Percentiles rank a stretch among this genome's conserved stretches.
Conservation (phyloP, 2,888 invertebrate species). For the Conus canariensis region DNA sequence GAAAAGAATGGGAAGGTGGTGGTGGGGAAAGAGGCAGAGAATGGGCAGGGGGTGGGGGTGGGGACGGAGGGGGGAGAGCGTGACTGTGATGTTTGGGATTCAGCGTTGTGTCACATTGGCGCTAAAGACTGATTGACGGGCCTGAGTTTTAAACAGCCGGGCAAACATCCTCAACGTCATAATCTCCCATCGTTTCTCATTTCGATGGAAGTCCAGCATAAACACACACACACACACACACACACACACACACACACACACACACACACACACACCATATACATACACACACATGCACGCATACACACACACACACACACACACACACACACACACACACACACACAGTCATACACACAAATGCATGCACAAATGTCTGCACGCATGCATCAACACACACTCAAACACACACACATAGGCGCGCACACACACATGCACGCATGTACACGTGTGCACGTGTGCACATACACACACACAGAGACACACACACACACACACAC, state of each 20-base stretch:
- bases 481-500: conserved; percentile 2
- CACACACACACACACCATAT: not conserved
- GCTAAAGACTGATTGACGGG: too few relatives aligned
- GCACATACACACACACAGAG: not conserved
- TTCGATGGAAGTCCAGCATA: too few relatives aligned
- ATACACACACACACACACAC: not conserved
- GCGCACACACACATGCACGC: not conserved
- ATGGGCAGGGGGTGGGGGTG: too few relatives aligned
- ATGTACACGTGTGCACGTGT: not conserved
- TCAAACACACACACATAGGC: not conserved
- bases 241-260: not conserved
- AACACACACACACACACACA: not conserved
- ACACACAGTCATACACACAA: not conserved
- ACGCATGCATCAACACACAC: not conserved
- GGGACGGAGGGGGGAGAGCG: too few relatives aligned
- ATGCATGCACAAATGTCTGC: not conserved
- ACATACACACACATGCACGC: too few relatives aligned
- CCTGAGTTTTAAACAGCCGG: too few relatives aligned
- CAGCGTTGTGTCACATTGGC: too few relatives aligned
- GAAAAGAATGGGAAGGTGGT: too few relatives aligned
- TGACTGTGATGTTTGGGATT: too few relatives aligned
- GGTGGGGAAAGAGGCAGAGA: too few relatives aligned
- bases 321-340: not conserved
- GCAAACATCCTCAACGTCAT: too few relatives aligned
- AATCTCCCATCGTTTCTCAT: too few relatives aligned